phyloP scores from a whole-genome alignment of 1,140 invertebrate species.

The Diachasma alloeum region DNA sequence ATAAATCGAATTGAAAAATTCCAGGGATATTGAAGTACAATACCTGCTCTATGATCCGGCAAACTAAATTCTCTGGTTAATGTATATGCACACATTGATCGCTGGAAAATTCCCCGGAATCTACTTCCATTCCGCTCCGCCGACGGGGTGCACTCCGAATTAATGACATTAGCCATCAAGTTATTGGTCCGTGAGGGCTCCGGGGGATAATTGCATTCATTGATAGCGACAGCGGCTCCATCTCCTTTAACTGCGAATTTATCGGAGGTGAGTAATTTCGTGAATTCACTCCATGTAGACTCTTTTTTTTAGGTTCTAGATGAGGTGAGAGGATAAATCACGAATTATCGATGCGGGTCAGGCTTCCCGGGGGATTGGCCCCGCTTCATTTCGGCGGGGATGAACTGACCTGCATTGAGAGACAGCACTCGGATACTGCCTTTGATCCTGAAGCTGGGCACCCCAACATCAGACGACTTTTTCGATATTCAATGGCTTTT shows the following conservation, averaged over 20 bases:
- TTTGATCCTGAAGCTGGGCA: neutral
- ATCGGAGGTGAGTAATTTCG: neutral
- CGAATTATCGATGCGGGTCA: slow-evolving; percentile 3
- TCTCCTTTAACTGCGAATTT: neutral
- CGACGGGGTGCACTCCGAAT: neutral
- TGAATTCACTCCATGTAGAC: neutral
- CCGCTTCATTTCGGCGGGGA: neutral
- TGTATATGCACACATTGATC: neutral
- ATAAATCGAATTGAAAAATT: neutral
- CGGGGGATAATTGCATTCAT: neutral
- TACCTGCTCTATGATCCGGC: neutral
- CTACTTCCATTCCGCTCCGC: neutral
- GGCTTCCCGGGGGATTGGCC: neutral
- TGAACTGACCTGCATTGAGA: slow-evolving; percentile 3
- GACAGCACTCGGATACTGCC: neutral
- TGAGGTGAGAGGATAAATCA: neutral
- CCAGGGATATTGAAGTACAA: neutral
- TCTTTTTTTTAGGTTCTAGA: neutral
- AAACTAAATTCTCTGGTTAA: neutral
- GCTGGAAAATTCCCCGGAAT: neutral
- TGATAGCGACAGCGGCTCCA: neutral
- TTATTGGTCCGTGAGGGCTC: neutral
- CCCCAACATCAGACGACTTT: slow-evolving; percentile 1
- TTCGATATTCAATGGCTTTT: neutral
- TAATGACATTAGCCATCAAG: slow-evolving; percentile 7